Evolutionary conservation across 2,113 vertebrate species (phyloP), one percentile per base, ranked within the genome.

Genomic region (Scopus umbretta): DNA sequence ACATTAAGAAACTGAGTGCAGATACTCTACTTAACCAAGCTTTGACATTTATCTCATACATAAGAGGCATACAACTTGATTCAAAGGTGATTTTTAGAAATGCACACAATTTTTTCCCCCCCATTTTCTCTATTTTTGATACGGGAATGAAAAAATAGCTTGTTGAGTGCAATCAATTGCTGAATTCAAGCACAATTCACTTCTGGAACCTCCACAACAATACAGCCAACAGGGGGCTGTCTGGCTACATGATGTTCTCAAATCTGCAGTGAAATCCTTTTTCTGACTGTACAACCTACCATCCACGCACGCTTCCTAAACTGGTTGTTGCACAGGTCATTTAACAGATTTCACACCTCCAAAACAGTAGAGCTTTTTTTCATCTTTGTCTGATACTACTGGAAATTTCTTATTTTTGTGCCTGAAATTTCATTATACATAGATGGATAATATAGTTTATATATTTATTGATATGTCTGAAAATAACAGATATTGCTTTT

Each of bases 151-250:
- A 65, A 20, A 75, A 62, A 16, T 2, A 32, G 27, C 14, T 86
- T 78, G 21, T 18, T 29, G 42, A 86, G 43, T 26, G n/a, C 75
- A 83, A 53, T 0, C 5, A 66, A 70, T 22, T 25, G 32, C 68
- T 78, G 59, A 55, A 73, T 45, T 85, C 7, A 63, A 83, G 75
- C 47, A 80, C 8, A 10, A 21, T 29, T 88, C 4, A 16, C 16
- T 80, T 36, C 71, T 43, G 67, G 45, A 91, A 55, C 47, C 42
- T 94, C 66, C 52, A 49, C 30, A 81, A 49, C 68, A 86, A 38
- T 45, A 63, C 70, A 95, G 21, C 96, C 97, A 94, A 97, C 89
- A 97, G 97, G 94, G 96, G 96, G 97, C 96, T 97, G 95, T 97
- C 96, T 97, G 92, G 94, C 83, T 95, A 95, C 95, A 96, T 0